phyloP scores from a whole-genome alignment of 1,140 invertebrate genomes.

The Atta cephalotes region DNA sequence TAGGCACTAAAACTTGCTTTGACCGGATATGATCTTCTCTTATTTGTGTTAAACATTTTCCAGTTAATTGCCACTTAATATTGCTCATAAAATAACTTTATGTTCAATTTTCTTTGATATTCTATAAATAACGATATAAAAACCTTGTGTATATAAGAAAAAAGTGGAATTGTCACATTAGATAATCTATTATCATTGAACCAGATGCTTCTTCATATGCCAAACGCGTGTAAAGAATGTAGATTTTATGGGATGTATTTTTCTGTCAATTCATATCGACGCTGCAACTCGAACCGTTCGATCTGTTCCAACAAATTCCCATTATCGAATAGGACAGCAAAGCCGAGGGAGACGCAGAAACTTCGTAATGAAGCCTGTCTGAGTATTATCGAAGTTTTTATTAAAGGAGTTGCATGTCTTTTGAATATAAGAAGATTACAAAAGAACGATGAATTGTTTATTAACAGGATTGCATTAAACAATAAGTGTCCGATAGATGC shows the following conservation, averaged over 20 bases:
- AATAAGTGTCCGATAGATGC: neutral
- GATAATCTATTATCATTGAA: slow-evolving; percentile 18
- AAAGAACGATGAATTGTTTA: slow-evolving; percentile 30
- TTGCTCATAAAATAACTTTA: neutral
- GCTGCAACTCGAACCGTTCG: slow-evolving; percentile 6
- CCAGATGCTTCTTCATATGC: slow-evolving; percentile 14
- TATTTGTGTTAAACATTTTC: no score
- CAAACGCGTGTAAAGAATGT: slow-evolving; percentile 11
- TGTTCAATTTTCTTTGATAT: neutral
- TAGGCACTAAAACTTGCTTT: no score
- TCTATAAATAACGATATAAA: neutral
- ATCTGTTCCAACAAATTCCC: slow-evolving; percentile 10
- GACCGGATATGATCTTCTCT: no score
- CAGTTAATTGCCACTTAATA: no score
- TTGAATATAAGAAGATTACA: slow-evolving; percentile 29
- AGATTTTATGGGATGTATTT: slow-evolving; percentile 2
- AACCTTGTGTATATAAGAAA: neutral
- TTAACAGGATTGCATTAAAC: slow-evolving; percentile 24
- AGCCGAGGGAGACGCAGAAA: neutral
- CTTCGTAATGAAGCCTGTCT: slow-evolving; percentile 37
- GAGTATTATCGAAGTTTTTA: slow-evolving; percentile 37
- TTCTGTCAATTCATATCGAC: slow-evolving; percentile 16
- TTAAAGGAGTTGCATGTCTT: neutral
- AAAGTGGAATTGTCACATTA: slow-evolving; percentile 21
- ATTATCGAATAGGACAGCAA: slow-evolving; percentile 11